Evolutionary conservation across 2,888 invertebrate genomes (phyloP).

Genomic region (Aquatica leii): DNA sequence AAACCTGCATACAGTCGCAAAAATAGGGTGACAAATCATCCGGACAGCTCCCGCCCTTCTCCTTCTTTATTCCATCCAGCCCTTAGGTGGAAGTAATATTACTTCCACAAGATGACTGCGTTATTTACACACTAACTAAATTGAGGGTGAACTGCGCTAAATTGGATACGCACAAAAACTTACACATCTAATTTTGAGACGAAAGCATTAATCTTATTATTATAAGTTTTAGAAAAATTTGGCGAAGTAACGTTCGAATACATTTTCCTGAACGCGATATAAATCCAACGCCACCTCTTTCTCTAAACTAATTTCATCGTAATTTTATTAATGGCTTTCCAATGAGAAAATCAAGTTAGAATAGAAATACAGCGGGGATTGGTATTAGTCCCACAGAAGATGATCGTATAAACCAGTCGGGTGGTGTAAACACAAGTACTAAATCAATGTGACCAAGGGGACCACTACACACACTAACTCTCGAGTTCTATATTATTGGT

Average conservation of each 20-base stretch:
- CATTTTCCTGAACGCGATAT: too few species aligned
- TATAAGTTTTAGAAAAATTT: neutral
- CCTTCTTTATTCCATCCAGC: constrained; percentile 55
- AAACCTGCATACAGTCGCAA: constrained; percentile 56
- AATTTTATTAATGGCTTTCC: constrained; percentile 44
- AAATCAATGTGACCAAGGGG: constrained; percentile 47
- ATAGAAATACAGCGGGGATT: constrained; percentile 28
- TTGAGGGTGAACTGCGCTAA: constrained; percentile 59
- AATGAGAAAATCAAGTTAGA: constrained; percentile 40
- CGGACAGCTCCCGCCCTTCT: constrained; percentile 55
- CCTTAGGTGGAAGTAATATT: constrained; percentile 60
- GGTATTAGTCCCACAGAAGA: constrained; percentile 20
- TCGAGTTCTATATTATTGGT: constrained; percentile 21
- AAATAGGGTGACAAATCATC: constrained; percentile 60
- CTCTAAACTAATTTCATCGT: constrained; percentile 43
- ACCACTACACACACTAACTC: constrained; percentile 30
- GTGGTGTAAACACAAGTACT: constrained; percentile 47
- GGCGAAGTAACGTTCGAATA: too few species aligned
- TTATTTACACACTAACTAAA: constrained; percentile 60
- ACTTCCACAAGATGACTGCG: constrained; percentile 60
- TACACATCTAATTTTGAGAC: constrained; percentile 38
- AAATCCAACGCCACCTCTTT: neutral
- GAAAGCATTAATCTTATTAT: constrained; percentile 28
- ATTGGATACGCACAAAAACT: constrained; percentile 51
- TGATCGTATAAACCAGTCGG: constrained; percentile 39